Conservation (phyloP, 2,888 invertebrate genomes). For the Pristionchus japonicus region DNA sequence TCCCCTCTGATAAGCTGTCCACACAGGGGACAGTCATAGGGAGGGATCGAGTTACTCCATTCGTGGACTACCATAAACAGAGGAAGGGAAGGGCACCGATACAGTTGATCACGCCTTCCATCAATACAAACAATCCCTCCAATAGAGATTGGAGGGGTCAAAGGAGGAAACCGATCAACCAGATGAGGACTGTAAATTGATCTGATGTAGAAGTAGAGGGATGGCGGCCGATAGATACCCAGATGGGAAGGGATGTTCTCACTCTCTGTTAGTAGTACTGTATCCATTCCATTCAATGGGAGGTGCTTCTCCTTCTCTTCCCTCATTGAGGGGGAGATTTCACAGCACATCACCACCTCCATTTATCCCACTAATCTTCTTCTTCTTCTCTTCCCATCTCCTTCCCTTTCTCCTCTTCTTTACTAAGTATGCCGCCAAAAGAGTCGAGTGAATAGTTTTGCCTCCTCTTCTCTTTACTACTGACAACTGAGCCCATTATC, state of each 20-base stretch:
- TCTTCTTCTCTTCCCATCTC: neutral
- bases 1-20: conserved; percentile 17
- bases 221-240: neutral
- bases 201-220: neutral
- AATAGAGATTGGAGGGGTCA: neutral
- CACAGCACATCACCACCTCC: conserved; percentile 33
- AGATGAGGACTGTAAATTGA: neutral
- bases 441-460: conserved; percentile 5
- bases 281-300: neutral
- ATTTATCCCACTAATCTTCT: neutral
- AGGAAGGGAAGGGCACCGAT: neutral
- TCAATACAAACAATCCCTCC: neutral
- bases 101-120: neutral
- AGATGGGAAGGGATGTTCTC: neutral
- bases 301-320: neutral
- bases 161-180: neutral
- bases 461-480: neutral
- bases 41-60: conserved; percentile 29
- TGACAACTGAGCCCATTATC: conserved; percentile 42
- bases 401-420: neutral
- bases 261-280: neutral
- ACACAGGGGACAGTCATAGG: conserved; percentile 28
- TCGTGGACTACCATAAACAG: conserved; percentile 9
- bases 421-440: conserved; percentile 40
- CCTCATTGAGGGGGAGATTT: conserved; percentile 1